A percentile compares a stretch with the other conserved stretches of the same genome.
phyloP scores from a whole-genome alignment of 2,113 vertebrate species.

The Malurus cyaneus region DNA sequence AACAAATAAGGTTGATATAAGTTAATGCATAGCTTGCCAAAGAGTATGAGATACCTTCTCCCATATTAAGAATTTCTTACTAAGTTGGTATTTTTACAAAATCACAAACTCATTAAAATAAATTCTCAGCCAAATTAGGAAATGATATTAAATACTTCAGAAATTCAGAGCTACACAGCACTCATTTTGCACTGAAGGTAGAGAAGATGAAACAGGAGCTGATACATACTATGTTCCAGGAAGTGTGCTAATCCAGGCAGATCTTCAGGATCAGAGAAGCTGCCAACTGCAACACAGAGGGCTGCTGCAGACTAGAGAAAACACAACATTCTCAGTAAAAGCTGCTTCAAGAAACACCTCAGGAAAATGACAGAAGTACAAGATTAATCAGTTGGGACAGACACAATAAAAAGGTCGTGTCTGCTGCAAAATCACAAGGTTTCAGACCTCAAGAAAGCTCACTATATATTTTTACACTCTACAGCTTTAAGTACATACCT shows the following conservation, averaged over 20 bases:
- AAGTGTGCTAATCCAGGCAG: conserved; percentile 96
- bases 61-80: neutral
- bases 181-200: neutral
- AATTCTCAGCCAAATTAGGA: neutral
- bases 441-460: neutral
- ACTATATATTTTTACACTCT: neutral
- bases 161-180: neutral
- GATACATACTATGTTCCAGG: conserved; percentile 93
- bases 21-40: neutral
- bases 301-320: conserved; percentile 90
- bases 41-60: neutral
- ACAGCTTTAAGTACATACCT: conserved; percentile 73
- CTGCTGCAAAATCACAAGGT: neutral
- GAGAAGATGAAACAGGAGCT: neutral
- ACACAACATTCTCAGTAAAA: conserved; percentile 46
- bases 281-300: conserved; percentile 91
- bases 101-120: neutral
- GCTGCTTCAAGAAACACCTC: neutral
- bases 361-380: neutral
- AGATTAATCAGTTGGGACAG: neutral
- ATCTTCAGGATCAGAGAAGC: conserved; percentile 95
- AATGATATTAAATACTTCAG: neutral
- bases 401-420: neutral
- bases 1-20: neutral
- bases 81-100: neutral